Percentiles rank a stretch among this genome's conserved stretches.
Conservation (phyloP, 2,113 vertebrate species). For the Trogon melanurus region DNA sequence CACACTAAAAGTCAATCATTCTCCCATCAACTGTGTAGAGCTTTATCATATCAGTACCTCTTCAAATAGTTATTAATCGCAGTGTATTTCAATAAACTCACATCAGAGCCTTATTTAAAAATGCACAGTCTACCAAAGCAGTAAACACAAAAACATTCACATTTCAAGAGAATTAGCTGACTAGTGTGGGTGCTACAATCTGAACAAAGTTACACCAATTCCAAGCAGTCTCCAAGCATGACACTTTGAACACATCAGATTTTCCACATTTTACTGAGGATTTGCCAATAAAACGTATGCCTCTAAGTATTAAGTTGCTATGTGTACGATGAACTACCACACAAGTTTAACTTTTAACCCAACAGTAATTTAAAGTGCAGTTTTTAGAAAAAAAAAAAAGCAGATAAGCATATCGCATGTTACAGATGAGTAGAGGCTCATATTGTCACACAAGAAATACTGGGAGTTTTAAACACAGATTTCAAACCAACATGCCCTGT, state of each 20-base stretch:
- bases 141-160: background rate
- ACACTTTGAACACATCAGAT: background rate
- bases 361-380: background rate
- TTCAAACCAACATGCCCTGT: background rate
- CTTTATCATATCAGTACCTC: background rate
- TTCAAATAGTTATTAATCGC: background rate
- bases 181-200: background rate
- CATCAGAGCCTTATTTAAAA: background rate
- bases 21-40: background rate
- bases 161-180: background rate
- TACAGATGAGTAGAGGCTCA: background rate
- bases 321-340: background rate
- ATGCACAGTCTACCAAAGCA: background rate
- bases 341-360: background rate
- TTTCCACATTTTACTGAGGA: background rate
- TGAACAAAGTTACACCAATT: background rate
- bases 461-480: background rate
- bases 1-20: background rate
- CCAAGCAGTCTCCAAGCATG: background rate
- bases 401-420: background rate
- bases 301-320: background rate
- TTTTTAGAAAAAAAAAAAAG: background rate
- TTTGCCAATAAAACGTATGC: background rate
- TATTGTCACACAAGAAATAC: background rate
- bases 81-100: background rate